Conservation (phyloP, 2,113 vertebrate genomes). For the Pungitius pungitius region DNA sequence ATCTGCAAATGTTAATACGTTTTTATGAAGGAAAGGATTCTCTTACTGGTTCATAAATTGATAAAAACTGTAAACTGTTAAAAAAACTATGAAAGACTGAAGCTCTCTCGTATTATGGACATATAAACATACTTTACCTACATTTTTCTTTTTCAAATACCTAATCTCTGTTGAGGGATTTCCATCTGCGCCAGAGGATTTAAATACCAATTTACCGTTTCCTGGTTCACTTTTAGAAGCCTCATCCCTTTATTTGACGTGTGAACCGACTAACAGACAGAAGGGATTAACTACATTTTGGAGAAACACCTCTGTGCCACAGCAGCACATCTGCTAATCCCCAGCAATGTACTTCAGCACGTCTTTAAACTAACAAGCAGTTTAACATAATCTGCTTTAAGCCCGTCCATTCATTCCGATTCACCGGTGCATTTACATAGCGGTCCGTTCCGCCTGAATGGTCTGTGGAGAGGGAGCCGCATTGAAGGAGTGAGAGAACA, state of each 20-base stretch:
- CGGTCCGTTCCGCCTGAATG: conserved; percentile 61
- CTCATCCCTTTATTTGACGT: conserved; percentile 53
- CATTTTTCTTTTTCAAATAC: conserved; percentile 28
- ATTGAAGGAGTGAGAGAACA: conserved; percentile 5
- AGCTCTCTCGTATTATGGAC: conserved; percentile 1
- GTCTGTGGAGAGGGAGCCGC: conserved; percentile 26
- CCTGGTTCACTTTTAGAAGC: conserved; percentile 42
- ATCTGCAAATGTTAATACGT: background rate
- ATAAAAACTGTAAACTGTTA: background rate
- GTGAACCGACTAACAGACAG: conserved; percentile 47
- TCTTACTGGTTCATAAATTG: background rate
- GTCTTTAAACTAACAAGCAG: conserved; percentile 81
- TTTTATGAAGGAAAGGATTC: background rate
- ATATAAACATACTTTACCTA: background rate
- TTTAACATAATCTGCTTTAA: conserved; percentile 81
- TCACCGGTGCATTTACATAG: conserved; percentile 73
- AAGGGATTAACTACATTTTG: conserved; percentile 62
- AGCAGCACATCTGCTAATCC: conserved; percentile 70
- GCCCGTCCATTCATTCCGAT: conserved; percentile 81
- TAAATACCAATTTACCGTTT: conserved; percentile 36
- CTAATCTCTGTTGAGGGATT: conserved; percentile 4
- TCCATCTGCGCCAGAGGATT: conserved; percentile 27
- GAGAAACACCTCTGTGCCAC: conserved; percentile 69
- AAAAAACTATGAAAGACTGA: background rate
- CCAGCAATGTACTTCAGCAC: conserved; percentile 58